Conservation (phyloP, 2,888 invertebrate species). For the Thera britannica region DNA sequence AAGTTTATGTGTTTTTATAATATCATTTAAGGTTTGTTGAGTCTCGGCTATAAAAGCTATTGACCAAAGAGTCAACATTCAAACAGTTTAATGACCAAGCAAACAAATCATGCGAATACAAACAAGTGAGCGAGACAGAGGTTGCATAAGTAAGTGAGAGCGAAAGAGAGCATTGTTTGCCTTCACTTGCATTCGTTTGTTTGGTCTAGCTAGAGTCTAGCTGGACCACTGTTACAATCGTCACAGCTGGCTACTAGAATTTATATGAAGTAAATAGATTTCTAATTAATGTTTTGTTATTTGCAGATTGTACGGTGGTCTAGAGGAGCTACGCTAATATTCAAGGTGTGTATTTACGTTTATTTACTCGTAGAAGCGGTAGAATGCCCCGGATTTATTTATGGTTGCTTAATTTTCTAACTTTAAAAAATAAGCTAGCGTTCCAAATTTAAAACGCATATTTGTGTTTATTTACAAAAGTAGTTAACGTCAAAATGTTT, state of each 20-base stretch:
- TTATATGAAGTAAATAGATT: slow-evolving; percentile 12
- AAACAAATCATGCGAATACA: not conserved
- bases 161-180: not conserved
- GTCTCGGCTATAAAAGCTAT: too few relatives aligned
- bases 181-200: not conserved
- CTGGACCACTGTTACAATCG: not conserved
- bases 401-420: too few relatives aligned
- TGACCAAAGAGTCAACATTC: too few relatives aligned
- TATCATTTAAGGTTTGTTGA: too few relatives aligned
- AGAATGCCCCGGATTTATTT: too few relatives aligned
- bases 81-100: not conserved
- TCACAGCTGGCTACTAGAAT: not conserved
- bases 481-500: too few relatives aligned
- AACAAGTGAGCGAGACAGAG: not conserved
- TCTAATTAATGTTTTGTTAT: slow-evolving; percentile 41
- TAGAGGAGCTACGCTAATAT: slow-evolving; percentile 50
- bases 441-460: too few relatives aligned
- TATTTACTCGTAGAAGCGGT: too few relatives aligned
- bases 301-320: slow-evolving; percentile 56
- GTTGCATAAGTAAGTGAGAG: not conserved
- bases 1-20: too few relatives aligned
- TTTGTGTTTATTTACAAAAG: too few relatives aligned
- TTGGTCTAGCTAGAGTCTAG: not conserved
- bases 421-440: too few relatives aligned
- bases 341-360: slow-evolving; percentile 52